phyloP scores from a whole-genome alignment of 2,113 vertebrate genomes.

The Prionailurus viverrinus region DNA sequence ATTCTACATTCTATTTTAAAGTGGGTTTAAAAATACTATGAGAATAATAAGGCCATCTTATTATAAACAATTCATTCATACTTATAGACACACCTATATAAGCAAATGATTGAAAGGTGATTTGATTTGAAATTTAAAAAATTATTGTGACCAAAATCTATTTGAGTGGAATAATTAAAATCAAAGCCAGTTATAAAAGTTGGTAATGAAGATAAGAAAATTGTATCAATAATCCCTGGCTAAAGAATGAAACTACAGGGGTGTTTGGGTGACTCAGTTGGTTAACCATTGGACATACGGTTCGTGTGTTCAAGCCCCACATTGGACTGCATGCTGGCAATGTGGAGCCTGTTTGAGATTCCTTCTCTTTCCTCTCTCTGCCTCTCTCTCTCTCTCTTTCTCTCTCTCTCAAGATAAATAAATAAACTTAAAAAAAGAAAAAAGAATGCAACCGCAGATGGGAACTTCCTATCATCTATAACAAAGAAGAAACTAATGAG shows the following conservation, averaged over 20 bases:
- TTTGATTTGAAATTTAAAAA: neutral
- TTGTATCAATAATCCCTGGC: neutral
- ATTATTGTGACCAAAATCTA: neutral
- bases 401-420: no score
- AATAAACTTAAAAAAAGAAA: no score
- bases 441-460: neutral
- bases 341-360: no score
- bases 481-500: neutral
- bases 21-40: neutral
- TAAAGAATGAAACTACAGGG: neutral
- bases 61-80: neutral
- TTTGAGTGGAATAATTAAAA: neutral
- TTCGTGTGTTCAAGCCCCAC: no score
- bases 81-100: neutral
- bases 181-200: neutral
- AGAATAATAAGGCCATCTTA: neutral
- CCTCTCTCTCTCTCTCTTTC: no score
- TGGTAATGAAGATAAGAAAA: neutral
- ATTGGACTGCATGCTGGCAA: no score
- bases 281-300: no score
- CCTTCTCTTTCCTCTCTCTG: no score
- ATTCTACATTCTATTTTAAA: neutral
- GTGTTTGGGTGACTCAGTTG: no score
- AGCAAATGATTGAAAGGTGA: neutral
- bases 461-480: neutral